Evolutionary conservation across 2,888 invertebrate genomes (phyloP), one percentile per base, ranked within the genome.

Genomic region (Alviniconcha strummeri): DNA sequence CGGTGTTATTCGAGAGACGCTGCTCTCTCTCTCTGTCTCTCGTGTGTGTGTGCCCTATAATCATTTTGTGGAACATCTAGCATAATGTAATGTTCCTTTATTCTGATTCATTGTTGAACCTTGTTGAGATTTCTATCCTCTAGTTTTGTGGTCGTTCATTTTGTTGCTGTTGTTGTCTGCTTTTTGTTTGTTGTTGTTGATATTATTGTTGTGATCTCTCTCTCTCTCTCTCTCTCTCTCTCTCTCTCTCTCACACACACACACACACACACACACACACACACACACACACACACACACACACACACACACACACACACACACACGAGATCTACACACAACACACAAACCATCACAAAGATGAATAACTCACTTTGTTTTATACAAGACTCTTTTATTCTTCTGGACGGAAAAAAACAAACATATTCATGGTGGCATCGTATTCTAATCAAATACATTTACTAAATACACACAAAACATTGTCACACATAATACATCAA

Each of bases 191-290:
- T n/a, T n/a, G n/a, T n/a, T n/a, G n/a, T n/a, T n/a, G n/a, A n/a
- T n/a, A n/a, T n/a, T n/a, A n/a, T n/a, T n/a, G n/a, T n/a, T n/a
- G n/a, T n/a, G n/a, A n/a, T n/a, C n/a, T n/a, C n/a, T n/a, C n/a
- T n/a, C n/a, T n/a, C n/a, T n/a, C n/a, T n/a, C n/a, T n/a, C n/a
- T n/a, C n/a, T n/a, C n/a, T n/a, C n/a, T n/a, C n/a, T n/a, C n/a
- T 76, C 36, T 76, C 36, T 76, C 17, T 72, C 17, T 11, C 8
- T 17, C 17, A 9, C 80, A 80, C 80, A 80, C 80, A 80, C 80
- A 80, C 64, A 80, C 80, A 80, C 80, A 80, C 80, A 80, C 80
- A 64, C 64, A 60, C 55, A 79, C 17, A 60, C 15, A 64, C 64
- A 64, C 80, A 80, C 64, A 80, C 15, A n/a, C 67, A 80, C 36